Evolutionary conservation across 2,797 vertebrate species (phyloP).

Genomic region (Dendrocincla tyrannina): DNA sequence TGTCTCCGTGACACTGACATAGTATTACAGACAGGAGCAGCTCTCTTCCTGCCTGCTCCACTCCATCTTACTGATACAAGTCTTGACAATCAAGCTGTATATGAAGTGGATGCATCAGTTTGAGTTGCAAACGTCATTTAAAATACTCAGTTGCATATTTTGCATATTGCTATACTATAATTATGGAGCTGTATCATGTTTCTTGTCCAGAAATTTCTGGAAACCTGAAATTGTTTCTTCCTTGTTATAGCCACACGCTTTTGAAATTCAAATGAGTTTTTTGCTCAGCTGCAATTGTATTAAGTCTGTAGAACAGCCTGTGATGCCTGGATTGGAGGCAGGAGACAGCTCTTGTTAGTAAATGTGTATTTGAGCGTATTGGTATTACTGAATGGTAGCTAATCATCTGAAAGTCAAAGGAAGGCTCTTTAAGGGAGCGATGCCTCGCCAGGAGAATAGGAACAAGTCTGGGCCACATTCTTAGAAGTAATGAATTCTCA

Average conservation of each 20-base stretch:
- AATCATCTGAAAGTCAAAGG: constrained; percentile 14
- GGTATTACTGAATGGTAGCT: neutral
- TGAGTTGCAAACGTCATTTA: neutral
- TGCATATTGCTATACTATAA: neutral
- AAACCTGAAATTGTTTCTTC: constrained; percentile 13
- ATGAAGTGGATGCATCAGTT: neutral
- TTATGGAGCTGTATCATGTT: neutral
- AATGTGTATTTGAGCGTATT: neutral
- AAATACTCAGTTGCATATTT: neutral
- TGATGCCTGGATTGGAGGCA: neutral
- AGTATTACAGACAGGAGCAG: neutral
- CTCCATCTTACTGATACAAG: neutral
- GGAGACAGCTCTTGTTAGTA: neutral
- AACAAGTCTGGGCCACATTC: neutral
- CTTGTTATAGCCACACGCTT: neutral
- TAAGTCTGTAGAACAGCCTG: neutral
- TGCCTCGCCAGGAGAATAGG: neutral
- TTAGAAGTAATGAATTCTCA: constrained; percentile 34
- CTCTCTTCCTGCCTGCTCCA: neutral
- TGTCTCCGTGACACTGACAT: neutral
- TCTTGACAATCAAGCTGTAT: neutral
- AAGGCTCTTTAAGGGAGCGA: neutral
- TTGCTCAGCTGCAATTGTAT: neutral
- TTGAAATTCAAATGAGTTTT: constrained; percentile 36
- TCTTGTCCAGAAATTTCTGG: constrained; percentile 4